phyloP scores from a whole-genome alignment of 2,888 invertebrate genomes.

The Oconnorella tubifera region DNA sequence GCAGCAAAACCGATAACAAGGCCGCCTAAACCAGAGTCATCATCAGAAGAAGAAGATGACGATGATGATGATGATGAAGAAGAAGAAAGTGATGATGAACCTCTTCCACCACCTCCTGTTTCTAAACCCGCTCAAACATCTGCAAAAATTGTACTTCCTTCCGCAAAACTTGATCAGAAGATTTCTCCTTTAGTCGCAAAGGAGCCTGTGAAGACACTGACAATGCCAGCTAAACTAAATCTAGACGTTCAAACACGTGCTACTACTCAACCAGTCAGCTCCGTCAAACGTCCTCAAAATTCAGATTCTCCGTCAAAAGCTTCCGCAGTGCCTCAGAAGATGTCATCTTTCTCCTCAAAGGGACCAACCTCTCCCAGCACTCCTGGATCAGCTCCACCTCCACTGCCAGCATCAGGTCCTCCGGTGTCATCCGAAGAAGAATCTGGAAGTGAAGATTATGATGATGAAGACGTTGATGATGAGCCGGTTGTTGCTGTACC shows the following conservation, averaged over 20 bases:
- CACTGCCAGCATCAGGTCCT: background rate
- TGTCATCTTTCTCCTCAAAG: no score
- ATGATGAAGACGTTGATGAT: background rate
- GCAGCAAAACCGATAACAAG: no score
- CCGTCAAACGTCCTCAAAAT: no score
- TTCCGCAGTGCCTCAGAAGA: no score
- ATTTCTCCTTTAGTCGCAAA: background rate
- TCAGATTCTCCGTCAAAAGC: no score
- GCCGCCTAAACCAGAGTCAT: conserved; percentile 1
- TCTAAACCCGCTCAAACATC: background rate
- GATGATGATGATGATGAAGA: no score
- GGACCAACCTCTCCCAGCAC: no score
- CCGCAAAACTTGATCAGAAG: background rate
- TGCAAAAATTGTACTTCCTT: background rate
- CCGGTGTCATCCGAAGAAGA: background rate
- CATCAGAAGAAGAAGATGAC: conserved; percentile 20
- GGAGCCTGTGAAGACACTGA: background rate
- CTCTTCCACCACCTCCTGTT: conserved; percentile 2
- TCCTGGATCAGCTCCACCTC: background rate
- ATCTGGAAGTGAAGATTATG: background rate
- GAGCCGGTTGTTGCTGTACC: background rate
- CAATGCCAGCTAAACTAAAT: background rate
- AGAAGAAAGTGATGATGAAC: conserved; percentile 38
- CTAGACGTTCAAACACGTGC: background rate
- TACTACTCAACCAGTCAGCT: no score